Conservation (phyloP, 1,140 invertebrate genomes). For the Antheraea pernyi region DNA sequence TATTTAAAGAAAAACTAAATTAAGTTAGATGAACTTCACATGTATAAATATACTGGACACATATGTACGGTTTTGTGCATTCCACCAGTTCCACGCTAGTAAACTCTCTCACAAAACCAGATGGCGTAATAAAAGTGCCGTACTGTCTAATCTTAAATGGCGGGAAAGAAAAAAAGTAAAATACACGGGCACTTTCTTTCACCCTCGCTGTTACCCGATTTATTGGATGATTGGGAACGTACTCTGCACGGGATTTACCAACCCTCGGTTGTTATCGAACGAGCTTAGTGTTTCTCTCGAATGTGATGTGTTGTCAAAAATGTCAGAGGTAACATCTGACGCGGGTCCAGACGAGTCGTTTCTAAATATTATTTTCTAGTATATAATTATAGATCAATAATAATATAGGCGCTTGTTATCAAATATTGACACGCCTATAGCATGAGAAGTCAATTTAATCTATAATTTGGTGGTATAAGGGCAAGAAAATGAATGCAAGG, state of each 20-base stretch:
- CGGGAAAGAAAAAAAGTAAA: neutral
- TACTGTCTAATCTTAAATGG: constrained; percentile 1
- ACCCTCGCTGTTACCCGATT: neutral
- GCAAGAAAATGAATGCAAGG: too few species aligned
- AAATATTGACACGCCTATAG: too few species aligned
- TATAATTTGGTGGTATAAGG: too few species aligned
- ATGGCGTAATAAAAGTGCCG: neutral
- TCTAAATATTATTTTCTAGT: neutral
- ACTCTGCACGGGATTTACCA: neutral
- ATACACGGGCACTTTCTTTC: neutral
- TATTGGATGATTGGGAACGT: constrained; percentile 4
- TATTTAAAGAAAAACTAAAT: too few species aligned
- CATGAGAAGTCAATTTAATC: too few species aligned
- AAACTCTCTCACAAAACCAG: neutral
- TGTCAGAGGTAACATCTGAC: neutral
- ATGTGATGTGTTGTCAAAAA: neutral
- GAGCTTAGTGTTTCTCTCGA: neutral
- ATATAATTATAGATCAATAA: neutral
- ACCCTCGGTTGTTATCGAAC: neutral
- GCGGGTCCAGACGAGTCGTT: neutral
- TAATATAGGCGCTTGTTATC: too few species aligned
- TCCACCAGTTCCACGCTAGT: neutral
- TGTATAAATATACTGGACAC: too few species aligned
- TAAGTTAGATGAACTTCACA: too few species aligned
- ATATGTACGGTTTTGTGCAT: neutral